phyloP scores from a whole-genome alignment of 1,140 invertebrate genomes.

The Metaphire vulgaris region DNA sequence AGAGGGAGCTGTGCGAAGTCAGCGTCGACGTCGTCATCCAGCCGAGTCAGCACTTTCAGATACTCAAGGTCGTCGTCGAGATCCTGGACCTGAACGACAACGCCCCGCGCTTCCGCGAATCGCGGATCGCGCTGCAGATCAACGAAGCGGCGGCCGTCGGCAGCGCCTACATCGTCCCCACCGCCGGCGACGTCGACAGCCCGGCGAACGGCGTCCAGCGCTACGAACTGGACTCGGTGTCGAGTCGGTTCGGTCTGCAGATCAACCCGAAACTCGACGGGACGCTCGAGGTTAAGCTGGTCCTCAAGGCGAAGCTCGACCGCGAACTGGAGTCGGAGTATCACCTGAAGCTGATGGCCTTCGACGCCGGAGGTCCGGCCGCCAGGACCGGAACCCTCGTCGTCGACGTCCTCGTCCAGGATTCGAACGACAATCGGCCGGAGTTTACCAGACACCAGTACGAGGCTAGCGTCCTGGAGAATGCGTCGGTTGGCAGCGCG shows the following conservation, averaged over 20 bases:
- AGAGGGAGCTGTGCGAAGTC: conserved; percentile 13
- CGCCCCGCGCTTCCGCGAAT: conserved; percentile 38
- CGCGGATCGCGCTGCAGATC: conserved; percentile 76
- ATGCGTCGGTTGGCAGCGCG: conserved; percentile 35
- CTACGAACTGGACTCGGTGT: conserved; percentile 82
- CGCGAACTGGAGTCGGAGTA: conserved; percentile 71
- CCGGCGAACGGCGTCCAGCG: conserved; percentile 80
- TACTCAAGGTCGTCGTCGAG: conserved; percentile 31
- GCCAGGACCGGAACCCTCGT: conserved; percentile 78
- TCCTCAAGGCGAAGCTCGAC: conserved; percentile 63
- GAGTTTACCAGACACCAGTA: conserved; percentile 23
- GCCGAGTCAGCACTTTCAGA: conserved; percentile 26
- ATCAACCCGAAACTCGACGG: conserved; percentile 10
- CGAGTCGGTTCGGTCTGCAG: conserved; percentile 7
- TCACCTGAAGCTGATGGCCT: conserved; percentile 70
- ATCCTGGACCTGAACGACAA: conserved; percentile 57
- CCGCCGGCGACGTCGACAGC: conserved; percentile 78
- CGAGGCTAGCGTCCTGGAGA: conserved; percentile 59
- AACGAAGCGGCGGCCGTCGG: conserved; percentile 81
- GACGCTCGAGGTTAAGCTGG: conserved; percentile 21
- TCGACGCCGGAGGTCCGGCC: conserved; percentile 79
- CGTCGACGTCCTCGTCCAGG: conserved; percentile 67
- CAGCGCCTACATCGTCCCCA: conserved; percentile 48
- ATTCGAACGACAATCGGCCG: conserved; percentile 73
- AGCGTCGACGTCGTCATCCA: conserved; percentile 22